Evolutionary conservation across 1,140 invertebrate genomes (phyloP).

Genomic region (Laupala kohalensis): DNA sequence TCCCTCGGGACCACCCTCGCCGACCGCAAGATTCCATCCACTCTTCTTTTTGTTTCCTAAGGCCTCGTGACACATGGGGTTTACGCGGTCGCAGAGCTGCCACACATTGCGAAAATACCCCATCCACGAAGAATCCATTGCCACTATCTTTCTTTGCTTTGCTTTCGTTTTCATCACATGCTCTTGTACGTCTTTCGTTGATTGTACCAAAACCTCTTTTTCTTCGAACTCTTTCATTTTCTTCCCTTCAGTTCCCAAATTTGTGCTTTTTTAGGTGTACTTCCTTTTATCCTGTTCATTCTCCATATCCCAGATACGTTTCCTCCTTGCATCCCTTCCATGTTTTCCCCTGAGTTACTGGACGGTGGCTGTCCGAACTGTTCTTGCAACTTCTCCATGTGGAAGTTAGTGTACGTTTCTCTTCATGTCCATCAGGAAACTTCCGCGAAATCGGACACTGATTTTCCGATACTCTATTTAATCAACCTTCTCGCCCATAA

Average conservation of each 20-base stretch:
- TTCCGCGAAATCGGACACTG: too few relatives aligned
- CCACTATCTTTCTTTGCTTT: not conserved
- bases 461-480: too few relatives aligned
- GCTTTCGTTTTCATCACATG: not conserved
- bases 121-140: too few relatives aligned
- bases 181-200: not conserved
- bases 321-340: not conserved
- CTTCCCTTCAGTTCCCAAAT: not conserved
- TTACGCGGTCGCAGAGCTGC: not conserved
- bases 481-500: too few relatives aligned
- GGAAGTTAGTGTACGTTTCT: not conserved
- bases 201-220: not conserved
- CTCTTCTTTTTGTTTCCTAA: not conserved
- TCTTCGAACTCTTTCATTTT: not conserved
- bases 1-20: not conserved
- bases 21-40: not conserved
- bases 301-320: not conserved
- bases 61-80: not conserved
- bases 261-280: too few relatives aligned
- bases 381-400: not conserved
- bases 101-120: too few relatives aligned
- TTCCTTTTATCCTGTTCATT: not conserved
- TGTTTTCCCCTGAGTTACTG: not conserved
- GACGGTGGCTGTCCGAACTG: too few relatives aligned
- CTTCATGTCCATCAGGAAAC: not conserved